Evolutionary conservation across 1,140 invertebrate genomes (phyloP), one percentile per base, ranked within the genome.

Genomic region (Papilio machaon): DNA sequence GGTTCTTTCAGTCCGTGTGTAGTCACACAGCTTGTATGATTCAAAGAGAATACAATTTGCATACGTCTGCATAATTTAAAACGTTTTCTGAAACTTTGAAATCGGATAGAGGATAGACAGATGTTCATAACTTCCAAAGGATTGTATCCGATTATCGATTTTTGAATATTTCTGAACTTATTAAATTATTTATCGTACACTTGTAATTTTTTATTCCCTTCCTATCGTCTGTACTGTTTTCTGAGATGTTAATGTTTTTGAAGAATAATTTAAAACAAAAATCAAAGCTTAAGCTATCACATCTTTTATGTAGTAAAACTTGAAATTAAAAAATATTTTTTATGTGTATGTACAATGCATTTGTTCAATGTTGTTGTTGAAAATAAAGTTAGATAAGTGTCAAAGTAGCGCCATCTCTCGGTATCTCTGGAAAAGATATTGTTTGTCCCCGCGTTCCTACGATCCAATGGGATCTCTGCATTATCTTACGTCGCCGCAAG

Each of bases 61-160:
- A 90, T 87, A 84, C 81, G 84, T 90, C 87, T 90, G 84, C 85
- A 90, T 90, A 89, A 86, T 87, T 88, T 82, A 83, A 83, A 85
- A 76, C 78, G 84, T 85, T 87, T 83, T 85, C 85, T 80, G 82
- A 82, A 85, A 87, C 82, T 85, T 83, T 81, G 80, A 38, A 46
- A 75, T 46, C 64, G 79, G 80, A 70, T 76, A 79, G 76, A 79
- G 79, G 80, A 70, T 76, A 79, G 76, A 79, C 30, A 38, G 75
- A 78, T 79, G 76, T 79, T 79, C 38, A 15, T 67, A 58, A 38
- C 23, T 35, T 70, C 13, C 30, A 70, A 70, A 70, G 30, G 64
- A 70, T 30, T 10, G 64, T 3, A 70, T 70, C 23, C 30, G 64
- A 70, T 15, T 35, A 19, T 81, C 43, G n/a, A 47, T 30, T 49